A percentile compares a stretch with the other conserved stretches of the same genome.
Evolutionary conservation across 2,888 invertebrate species (phyloP).

Genomic region (Zootermopsis nevadensis): DNA sequence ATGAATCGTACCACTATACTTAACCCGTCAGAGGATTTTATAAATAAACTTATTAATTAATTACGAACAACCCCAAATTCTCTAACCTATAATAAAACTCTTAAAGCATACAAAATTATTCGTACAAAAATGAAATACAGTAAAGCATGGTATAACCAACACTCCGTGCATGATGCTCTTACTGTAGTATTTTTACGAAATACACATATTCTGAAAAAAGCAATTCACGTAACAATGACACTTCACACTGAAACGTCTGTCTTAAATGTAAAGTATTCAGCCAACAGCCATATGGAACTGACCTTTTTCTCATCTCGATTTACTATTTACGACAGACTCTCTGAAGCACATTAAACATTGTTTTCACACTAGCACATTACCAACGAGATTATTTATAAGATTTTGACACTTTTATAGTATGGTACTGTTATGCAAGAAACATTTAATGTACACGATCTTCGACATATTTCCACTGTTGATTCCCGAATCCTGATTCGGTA

Average conservation of each 20-base stretch:
- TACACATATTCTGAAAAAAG: background rate
- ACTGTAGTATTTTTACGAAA: background rate
- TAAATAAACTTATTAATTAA: too few species aligned
- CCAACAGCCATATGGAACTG: conserved; percentile 24
- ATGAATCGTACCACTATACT: too few species aligned
- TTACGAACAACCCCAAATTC: too few species aligned
- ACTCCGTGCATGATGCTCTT: background rate
- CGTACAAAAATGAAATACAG: too few species aligned
- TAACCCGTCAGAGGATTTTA: too few species aligned
- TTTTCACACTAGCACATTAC: background rate
- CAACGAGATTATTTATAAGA: background rate
- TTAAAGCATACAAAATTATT: too few species aligned
- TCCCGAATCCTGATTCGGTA: conserved; percentile 17
- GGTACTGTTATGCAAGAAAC: background rate
- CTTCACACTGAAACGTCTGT: background rate
- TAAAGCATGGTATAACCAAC: background rate
- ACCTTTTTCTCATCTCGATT: conserved; percentile 23
- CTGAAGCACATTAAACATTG: background rate
- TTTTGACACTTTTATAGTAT: background rate
- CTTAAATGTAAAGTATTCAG: background rate
- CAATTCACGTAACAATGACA: background rate
- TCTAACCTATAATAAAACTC: too few species aligned
- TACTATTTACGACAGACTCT: background rate
- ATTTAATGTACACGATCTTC: background rate
- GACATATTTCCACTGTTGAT: conserved; percentile 11